Base-by-base conservation (phyloP, 2,888 invertebrate genomes). In the Dryadula phaetusa region DNA sequence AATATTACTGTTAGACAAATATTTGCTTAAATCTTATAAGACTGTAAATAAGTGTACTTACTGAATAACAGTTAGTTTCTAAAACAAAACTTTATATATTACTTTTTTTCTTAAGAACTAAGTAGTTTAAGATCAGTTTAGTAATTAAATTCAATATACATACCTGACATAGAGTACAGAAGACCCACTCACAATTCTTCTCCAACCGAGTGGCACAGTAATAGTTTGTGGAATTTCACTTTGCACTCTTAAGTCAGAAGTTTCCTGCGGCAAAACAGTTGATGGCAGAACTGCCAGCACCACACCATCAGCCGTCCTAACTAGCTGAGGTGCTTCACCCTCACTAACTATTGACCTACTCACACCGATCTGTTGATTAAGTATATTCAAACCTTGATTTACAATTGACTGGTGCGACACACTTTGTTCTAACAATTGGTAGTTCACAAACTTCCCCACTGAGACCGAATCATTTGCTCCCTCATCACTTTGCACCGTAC, bases 371-470 rank as follows among this genome's bases (percentile, higher is more conserved):
- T 92, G 92, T 82, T 92, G 92, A 81, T 91, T 92, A 75, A 92
- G 81, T 84, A 92, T 91, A 84, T 88, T 92, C 75, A 93, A 91
- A 85, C 90, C 90, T 76, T 92, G 92, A 86, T 92, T 92, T 76
- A 92, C 91, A 84, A 92, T 90, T 28, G 92, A 90, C 74, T 92
- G 92, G 78, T 92, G 93, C 67, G 91, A 88, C 72, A 92, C 89
- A 88, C 90, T 92, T 79, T 92, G 92, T 88, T 93, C 92, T 84
- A 92, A 83, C 79, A 92, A 87, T 80, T 93, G 93, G 82, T 92
- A 93, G 87, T 93, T 93, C 79, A 92, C 86, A 86, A 84, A 89
- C 74, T 90, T 91, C 54, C 84, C 85, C 70, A 85, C 81, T 49
- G 83, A 82, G 70, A 87, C 78, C 73, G 84, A 84, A 65, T 91